Evolutionary conservation across 2,888 invertebrate genomes (phyloP), one percentile per base, ranked within the genome.

Genomic region (Melanotus villosus): DNA sequence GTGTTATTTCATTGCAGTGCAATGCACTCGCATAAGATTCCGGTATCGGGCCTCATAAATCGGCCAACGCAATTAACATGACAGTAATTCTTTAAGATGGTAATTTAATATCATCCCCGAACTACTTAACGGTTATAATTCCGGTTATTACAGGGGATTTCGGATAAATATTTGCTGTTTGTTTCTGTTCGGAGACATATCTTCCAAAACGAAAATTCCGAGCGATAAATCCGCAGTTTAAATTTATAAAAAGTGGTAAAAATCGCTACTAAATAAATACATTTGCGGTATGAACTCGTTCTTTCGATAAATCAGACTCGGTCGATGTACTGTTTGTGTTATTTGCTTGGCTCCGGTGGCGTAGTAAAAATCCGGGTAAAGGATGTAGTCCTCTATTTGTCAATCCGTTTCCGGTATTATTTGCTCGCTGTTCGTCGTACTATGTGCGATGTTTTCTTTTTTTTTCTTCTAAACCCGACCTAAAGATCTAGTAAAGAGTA

Each of bases 1-100:
- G 4, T 21, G 32, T 32, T 30, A 34, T 65, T 59, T 52, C 26
- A 58, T 38, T 52, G 52, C 66, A 67, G 66, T 67, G 54, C 66
- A 60, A 41, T 67, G 66, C 66, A 67, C 66, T 66, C 52, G 9
- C 36, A 5, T 34, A 34, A 34, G 34, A 41, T 14, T 41, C 16
- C 41, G 14, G 14, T 41, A 16, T 23, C 47, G 12, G 23, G 18
- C 19, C 47, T 19, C 56, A 56, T 56, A 56, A 56, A 34, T 56
- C 32, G 32, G 5, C n/a, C 32, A 6, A 10, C 18, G 5, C 34
- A 26, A 50, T 50, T 30, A 50, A 50, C 21, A 21, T 26, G 50
- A 50, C 50, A 26, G 50, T 50, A 50, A 50, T 50, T 50, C 50
- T 50, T 50, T 30, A 30, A 50, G 23, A 50, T 23, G 1, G 26